Base-by-base conservation (phyloP, 92 coral and sea anemone species). In the Actinostola sp. region DNA sequence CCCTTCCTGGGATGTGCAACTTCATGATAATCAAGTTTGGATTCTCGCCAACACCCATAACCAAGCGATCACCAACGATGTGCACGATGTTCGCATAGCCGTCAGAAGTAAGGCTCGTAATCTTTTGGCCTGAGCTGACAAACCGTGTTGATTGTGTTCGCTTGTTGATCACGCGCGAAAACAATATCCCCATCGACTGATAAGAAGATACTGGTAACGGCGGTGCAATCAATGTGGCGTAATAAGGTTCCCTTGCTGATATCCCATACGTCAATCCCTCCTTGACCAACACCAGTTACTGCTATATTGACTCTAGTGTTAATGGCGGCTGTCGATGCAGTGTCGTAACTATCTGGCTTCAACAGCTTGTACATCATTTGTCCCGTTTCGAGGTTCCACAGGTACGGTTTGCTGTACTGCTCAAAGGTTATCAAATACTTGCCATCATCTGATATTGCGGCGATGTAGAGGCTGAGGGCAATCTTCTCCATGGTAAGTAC, bases 391-490 rank as follows among this genome's bases (percentile, higher is more conserved):
- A 75, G 36, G n/a, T 86, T 48, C 81, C 79, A 82, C 21, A 86
- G 72, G 28, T 82, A 74, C 6, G 92, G 87, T 34, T 59, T 55
- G 3, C 67, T 81, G 51, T 77, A 81, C 9, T 75, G 68, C 0
- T 55, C 80, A 28, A 86, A 31, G 62, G 46, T 69, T 0, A 86
- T 77, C 25, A 86, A 55, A 45, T 91, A 91, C 66, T 85, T 92
- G 51, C 97, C 98, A 61, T 87, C 84, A 33, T 87, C 74, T 28
- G 93, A 88, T 12, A 94, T 77, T 30, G 60, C 71, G 6, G 92
- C 96, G 39, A 83, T 90, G 63, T 85, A 70, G 3, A 90, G 69
- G 10, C 52, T 61, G 28, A 90, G 83, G 21, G 78, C 86, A 12
- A 69, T 53, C 11, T 74, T 76, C 25, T 83, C 29, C 42, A 81